phyloP scores from a whole-genome alignment of 2,888 invertebrate genomes.

The Drosophila affinis region DNA sequence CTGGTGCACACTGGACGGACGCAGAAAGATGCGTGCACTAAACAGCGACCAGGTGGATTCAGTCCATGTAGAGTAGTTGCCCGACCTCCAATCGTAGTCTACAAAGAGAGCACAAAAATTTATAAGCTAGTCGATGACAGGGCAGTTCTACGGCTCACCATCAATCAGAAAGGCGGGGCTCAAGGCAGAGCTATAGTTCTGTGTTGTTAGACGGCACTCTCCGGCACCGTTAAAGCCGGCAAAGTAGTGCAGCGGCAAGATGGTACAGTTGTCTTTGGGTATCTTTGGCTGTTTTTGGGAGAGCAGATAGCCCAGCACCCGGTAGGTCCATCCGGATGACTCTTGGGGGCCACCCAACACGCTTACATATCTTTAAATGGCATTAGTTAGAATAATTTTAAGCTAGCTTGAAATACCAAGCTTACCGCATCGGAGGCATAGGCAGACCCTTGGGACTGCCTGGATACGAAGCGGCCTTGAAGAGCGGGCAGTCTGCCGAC shows the following conservation, averaged over 20 bases:
- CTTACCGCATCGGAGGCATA: constrained; percentile 81
- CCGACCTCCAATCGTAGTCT: constrained; percentile 91
- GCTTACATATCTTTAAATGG: constrained; percentile 81
- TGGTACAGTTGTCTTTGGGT: constrained; percentile 84
- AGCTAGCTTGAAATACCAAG: background rate
- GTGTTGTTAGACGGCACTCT: constrained; percentile 89
- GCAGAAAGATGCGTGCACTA: constrained; percentile 90
- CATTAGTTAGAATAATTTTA: background rate
- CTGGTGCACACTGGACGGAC: constrained; percentile 85
- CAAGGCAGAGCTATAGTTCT: constrained; percentile 89
- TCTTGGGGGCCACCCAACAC: constrained; percentile 81
- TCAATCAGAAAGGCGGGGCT: constrained; percentile 93
- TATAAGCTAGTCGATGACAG: background rate
- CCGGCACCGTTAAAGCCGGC: constrained; percentile 88
- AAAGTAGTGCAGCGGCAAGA: constrained; percentile 86
- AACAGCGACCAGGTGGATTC: constrained; percentile 93
- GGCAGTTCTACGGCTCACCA: constrained; percentile 83
- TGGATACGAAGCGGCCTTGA: constrained; percentile 86
- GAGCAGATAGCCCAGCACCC: constrained; percentile 82
- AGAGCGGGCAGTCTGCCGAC: constrained; percentile 88
- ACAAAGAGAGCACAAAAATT: background rate
- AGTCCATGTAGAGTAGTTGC: constrained; percentile 93
- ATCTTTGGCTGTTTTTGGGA: constrained; percentile 68
- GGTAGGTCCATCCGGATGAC: constrained; percentile 82
- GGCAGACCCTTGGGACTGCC: constrained; percentile 83